These are phyloP conservation scores for Maconellicoccus hirsutus DNA, from an alignment of 1,140 invertebrate genomes.

Conservation along the genomic window DNA sequence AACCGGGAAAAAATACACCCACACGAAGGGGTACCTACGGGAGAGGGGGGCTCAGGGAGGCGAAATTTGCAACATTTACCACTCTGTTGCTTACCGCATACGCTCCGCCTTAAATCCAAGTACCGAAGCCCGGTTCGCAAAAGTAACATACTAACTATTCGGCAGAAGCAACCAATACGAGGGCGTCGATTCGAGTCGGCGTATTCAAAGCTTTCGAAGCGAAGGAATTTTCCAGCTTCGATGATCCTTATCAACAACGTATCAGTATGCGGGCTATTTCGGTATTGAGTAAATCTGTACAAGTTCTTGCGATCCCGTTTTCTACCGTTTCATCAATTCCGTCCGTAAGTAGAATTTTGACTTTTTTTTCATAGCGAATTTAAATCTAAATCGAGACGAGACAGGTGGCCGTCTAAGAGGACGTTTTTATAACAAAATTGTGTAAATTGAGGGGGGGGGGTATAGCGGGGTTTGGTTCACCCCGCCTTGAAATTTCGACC, in stretches of 20 bases:
- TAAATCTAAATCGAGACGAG: too few species aligned
- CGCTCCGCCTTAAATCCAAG: constrained; percentile 8
- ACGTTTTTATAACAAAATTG: too few species aligned
- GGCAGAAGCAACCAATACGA: background rate
- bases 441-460: too few species aligned
- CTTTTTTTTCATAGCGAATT: background rate
- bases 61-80: background rate
- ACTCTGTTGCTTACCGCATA: background rate
- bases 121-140: constrained; percentile 1
- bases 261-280: constrained; percentile 18
- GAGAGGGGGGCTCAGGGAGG: background rate
- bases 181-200: background rate
- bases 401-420: background rate
- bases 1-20: too few species aligned
- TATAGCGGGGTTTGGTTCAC: too few species aligned
- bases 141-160: constrained; percentile 2
- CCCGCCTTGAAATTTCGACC: background rate
- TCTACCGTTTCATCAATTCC: background rate
- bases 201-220: background rate
- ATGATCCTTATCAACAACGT: constrained; percentile 10
- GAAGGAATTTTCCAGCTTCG: background rate
- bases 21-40: background rate
- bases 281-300: constrained; percentile 1
- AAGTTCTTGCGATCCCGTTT: background rate
- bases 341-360: background rate